Evolutionary conservation across 1,140 invertebrate species (phyloP).

Genomic region (Helicorthomorpha holstii): DNA sequence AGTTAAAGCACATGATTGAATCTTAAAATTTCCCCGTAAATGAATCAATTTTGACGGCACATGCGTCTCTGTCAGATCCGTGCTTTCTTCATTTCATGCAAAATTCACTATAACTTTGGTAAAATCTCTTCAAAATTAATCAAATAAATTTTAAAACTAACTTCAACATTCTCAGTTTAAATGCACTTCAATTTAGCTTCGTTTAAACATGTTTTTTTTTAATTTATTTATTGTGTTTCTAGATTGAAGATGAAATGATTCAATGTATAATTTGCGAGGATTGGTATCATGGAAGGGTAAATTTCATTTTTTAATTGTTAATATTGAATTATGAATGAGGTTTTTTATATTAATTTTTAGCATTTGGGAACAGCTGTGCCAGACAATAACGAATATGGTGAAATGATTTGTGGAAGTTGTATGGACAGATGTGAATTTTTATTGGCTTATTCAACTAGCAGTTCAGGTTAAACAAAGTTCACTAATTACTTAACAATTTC

Average conservation of each 20-base stretch:
- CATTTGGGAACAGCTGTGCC: conserved; percentile 42
- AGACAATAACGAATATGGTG: conserved; percentile 38
- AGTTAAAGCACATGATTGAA: too few relatives aligned
- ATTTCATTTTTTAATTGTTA: background rate
- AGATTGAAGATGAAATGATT: conserved; percentile 74
- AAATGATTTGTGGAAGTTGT: conserved; percentile 45
- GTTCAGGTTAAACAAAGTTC: background rate
- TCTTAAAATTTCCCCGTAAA: too few relatives aligned
- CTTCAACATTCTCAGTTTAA: too few relatives aligned
- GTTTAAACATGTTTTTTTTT: background rate
- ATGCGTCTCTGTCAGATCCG: too few relatives aligned
- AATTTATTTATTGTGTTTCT: conserved; percentile 1
- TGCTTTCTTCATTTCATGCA: too few relatives aligned
- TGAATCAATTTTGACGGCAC: too few relatives aligned
- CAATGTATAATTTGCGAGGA: conserved; percentile 96
- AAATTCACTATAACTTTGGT: too few relatives aligned
- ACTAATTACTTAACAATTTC: background rate
- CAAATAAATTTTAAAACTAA: background rate
- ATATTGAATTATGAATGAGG: background rate
- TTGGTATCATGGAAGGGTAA: conserved; percentile 73
- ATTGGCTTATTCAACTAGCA: conserved; percentile 39
- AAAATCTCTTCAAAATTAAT: too few relatives aligned
- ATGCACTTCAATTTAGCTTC: too few relatives aligned
- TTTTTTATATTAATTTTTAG: conserved; percentile 21
- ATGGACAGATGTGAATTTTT: conserved; percentile 58